A percentile compares a stretch with the other conserved stretches of the same genome.
phyloP scores from a whole-genome alignment of 2,888 invertebrate genomes.

The Apocheima hispidaria region DNA sequence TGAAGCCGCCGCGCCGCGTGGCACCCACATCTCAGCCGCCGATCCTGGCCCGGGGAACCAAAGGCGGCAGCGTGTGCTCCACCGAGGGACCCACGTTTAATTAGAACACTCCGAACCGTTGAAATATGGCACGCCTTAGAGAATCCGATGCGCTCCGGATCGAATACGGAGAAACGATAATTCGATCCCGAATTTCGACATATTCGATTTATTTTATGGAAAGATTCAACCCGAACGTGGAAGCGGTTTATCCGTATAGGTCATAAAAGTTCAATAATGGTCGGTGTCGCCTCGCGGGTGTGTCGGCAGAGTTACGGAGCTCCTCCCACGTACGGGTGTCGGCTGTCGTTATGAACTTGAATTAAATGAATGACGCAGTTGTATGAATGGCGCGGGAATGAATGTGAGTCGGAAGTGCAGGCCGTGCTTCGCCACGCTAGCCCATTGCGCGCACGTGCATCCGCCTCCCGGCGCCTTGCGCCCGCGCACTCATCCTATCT shows the following conservation, averaged over 20 bases:
- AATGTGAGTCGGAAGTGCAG: constrained; percentile 82
- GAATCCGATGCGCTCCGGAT: constrained; percentile 66
- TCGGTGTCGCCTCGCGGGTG: constrained; percentile 56
- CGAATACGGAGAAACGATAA: constrained; percentile 77
- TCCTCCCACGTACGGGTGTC: constrained; percentile 70
- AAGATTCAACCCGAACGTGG: constrained; percentile 57
- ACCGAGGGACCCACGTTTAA: constrained; percentile 71
- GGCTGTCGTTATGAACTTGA: constrained; percentile 80
- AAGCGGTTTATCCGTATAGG: constrained; percentile 63
- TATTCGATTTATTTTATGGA: constrained; percentile 74
- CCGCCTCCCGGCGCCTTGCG: constrained; percentile 50
- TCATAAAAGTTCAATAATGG: constrained; percentile 63
- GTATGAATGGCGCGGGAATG: constrained; percentile 83
- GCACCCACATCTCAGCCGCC: constrained; percentile 59
- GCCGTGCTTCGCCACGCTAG: constrained; percentile 75
- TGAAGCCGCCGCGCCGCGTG: constrained; percentile 44
- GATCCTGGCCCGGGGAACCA: constrained; percentile 66
- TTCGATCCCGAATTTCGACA: constrained; percentile 62
- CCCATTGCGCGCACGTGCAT: constrained; percentile 72
- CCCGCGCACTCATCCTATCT: constrained; percentile 13
- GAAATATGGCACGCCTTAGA: constrained; percentile 76
- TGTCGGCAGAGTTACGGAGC: constrained; percentile 62
- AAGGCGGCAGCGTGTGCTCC: constrained; percentile 60
- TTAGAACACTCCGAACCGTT: constrained; percentile 75
- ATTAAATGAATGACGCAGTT: constrained; percentile 83